phyloP scores from a whole-genome alignment of 2,113 vertebrate genomes.

The Probosciger aterrimus region DNA sequence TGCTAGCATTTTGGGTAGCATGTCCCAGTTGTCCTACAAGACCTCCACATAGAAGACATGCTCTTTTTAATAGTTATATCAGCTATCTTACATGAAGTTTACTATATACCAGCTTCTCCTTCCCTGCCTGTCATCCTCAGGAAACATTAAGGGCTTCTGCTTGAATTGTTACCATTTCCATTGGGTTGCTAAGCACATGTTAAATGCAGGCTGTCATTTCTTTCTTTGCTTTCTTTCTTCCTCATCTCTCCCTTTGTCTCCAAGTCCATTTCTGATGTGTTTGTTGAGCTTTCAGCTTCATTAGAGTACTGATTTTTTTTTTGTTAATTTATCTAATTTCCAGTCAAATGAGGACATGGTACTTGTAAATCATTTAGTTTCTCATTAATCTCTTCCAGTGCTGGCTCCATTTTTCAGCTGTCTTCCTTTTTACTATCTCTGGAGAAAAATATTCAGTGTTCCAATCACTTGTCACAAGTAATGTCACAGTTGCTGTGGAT shows the following conservation, averaged over 20 bases:
- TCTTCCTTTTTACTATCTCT: constrained; percentile 36
- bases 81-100: background rate
- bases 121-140: background rate
- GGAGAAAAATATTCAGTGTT: background rate
- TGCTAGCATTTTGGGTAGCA: background rate
- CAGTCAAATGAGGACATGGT: constrained; percentile 54
- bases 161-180: background rate
- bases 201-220: background rate
- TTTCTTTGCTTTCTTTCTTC: background rate
- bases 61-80: background rate
- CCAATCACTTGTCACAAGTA: constrained; percentile 50
- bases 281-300: constrained; percentile 37
- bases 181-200: background rate
- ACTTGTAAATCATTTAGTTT: constrained; percentile 56
- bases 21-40: background rate
- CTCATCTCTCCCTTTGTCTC: background rate
- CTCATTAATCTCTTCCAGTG: constrained; percentile 60
- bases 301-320: constrained; percentile 24
- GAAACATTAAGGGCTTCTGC: background rate
- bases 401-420: constrained; percentile 23
- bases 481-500: constrained; percentile 47
- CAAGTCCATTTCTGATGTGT: constrained; percentile 7
- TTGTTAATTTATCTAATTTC: constrained; percentile 58
- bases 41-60: background rate
- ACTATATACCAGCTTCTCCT: background rate